These are phyloP conservation scores for Odontocerum albicorne DNA, from an alignment of 2,888 invertebrate species.

Conservation along the genomic window DNA sequence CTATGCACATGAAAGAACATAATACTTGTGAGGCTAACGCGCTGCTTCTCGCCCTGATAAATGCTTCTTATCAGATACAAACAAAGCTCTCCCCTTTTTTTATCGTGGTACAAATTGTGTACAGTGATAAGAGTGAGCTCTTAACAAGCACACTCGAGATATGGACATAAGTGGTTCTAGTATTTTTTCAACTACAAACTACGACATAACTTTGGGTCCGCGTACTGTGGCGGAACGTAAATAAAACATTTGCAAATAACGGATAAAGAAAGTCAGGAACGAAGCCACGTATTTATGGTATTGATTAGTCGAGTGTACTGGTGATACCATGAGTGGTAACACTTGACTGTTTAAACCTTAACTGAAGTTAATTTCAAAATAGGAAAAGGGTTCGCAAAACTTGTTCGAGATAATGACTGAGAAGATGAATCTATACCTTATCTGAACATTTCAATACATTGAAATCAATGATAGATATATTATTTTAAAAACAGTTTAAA, in stretches of 20 bases:
- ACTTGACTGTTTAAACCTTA: too few species aligned
- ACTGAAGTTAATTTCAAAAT: too few species aligned
- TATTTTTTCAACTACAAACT: not conserved
- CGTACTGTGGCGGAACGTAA: constrained; percentile 4
- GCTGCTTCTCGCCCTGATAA: constrained; percentile 3
- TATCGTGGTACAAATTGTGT: constrained; percentile 1
- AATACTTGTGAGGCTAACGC: constrained; percentile 1
- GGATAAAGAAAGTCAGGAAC: too few species aligned
- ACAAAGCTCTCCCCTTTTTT: constrained; percentile 1
- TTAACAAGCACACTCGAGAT: constrained; percentile 11
- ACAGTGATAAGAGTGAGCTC: constrained; percentile 11
- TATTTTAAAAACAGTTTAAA: too few species aligned
- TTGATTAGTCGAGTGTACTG: too few species aligned
- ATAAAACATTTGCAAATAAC: constrained; percentile 1
- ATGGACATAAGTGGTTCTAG: not conserved
- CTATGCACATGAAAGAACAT: not conserved
- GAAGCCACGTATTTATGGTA: too few species aligned
- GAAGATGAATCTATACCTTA: too few species aligned
- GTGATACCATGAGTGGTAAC: too few species aligned
- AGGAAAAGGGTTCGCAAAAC: too few species aligned
- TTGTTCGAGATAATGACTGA: too few species aligned
- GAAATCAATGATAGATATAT: too few species aligned
- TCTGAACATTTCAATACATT: too few species aligned
- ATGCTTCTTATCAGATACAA: constrained; percentile 11
- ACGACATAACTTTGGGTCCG: not conserved